Percentiles rank a stretch among this genome's conserved stretches.
These are phyloP conservation scores for Sceliomorpha sp. DNA, from an alignment of 2,888 invertebrate species.

Conservation along the genomic window DNA sequence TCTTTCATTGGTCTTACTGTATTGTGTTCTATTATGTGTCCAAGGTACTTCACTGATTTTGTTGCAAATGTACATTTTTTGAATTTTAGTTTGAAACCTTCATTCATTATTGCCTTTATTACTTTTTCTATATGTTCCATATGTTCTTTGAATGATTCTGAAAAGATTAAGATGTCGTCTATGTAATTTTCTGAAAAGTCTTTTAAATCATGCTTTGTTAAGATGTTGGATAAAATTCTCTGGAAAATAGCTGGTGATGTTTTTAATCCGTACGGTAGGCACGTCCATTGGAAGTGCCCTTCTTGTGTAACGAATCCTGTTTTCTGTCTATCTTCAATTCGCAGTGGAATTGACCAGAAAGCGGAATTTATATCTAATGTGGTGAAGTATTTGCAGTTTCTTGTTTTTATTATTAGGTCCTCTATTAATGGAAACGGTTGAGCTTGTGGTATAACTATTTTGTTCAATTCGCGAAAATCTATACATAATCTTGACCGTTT, in stretches of 20 bases:
- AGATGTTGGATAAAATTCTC: conserved; percentile 41
- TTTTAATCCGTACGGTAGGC: conserved; percentile 44
- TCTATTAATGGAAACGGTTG: conserved; percentile 60
- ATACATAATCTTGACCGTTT: conserved; percentile 57
- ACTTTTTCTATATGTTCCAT: conserved; percentile 18
- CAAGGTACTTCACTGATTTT: no score
- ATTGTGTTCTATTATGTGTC: no score
- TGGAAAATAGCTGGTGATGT: conserved; percentile 51
- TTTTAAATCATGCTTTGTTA: conserved; percentile 31
- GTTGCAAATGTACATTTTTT: no score
- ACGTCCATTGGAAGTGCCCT: conserved; percentile 51
- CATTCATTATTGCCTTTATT: conserved; percentile 39
- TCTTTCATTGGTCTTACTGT: conserved; percentile 43
- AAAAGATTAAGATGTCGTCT: conserved; percentile 47
- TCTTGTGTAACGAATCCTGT: conserved; percentile 46
- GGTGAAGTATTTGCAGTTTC: conserved; percentile 49
- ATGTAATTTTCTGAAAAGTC: conserved; percentile 31
- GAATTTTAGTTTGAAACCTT: conserved; percentile 55
- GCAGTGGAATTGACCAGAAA: conserved; percentile 60
- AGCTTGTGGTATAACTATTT: conserved; percentile 55
- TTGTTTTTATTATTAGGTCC: conserved; percentile 48
- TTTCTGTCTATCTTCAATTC: conserved; percentile 52
- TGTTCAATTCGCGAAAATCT: conserved; percentile 58
- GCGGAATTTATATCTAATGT: conserved; percentile 61
- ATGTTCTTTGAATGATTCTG: conserved; percentile 39